Evolutionary conservation across 2,113 vertebrate species (phyloP), one percentile per base, ranked within the genome.

Genomic region (Sprattus sprattus): DNA sequence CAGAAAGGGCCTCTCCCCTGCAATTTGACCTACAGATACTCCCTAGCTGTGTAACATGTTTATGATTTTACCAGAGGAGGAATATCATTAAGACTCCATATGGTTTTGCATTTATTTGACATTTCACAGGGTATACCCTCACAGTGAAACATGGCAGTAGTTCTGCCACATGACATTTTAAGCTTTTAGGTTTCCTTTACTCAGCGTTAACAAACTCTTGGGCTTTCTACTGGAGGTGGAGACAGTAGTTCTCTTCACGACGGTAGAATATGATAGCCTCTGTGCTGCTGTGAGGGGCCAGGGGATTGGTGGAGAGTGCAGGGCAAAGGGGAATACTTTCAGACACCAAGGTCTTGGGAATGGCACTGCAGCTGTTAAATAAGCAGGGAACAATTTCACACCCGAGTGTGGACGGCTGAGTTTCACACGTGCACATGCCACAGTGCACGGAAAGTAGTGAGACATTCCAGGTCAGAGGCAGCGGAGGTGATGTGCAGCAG

Each of bases 321-420:
- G 52, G 80, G 47, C 9, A 39, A 16, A 39, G 75, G 32, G 64
- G 44, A 81, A 78, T n/a, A 32, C 45, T 47, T 60, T 67, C 45
- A 84, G 83, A 57, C 28, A 75, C 86, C 32, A 39, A 84, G 50
- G 78, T 86, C 86, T 46, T 49, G 49, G 32, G 87, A 86, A 84
- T 67, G 85, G 46, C 64, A 84, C 81, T 83, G 88, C 90, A 92
- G 91, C 89, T 92, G 90, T 87, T 81, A 81, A 81, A 82, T 28
- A 20, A 89, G 49, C 81, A 13, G 64, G 0, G 3, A 85, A 83
- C 84, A 80, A 91, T 91, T 90, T 92, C 88, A 85, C 86, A 82
- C 39, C 45, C 60, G 82, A 4, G 39, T 22, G 86, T 25, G 16
- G 39, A 22, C 45, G 16, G 84, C 83, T 75, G 16, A 1, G 84